Conservation (phyloP, 2,888 invertebrate species). For the Cerastis rubricosa region DNA sequence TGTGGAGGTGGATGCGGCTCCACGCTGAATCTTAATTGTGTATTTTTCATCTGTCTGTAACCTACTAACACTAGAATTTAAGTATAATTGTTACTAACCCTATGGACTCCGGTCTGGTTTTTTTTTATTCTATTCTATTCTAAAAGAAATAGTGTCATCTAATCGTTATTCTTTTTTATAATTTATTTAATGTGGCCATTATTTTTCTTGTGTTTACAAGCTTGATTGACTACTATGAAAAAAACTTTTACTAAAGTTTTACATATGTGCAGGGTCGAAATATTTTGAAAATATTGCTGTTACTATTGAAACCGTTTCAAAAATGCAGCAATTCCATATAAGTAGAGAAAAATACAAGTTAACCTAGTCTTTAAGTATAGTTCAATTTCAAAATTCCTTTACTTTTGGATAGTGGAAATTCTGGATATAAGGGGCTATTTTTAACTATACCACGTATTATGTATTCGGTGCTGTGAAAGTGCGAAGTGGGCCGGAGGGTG, state of each 20-base stretch:
- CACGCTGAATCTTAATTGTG: too few species aligned
- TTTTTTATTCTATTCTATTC: too few species aligned
- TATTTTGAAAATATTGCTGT: neutral
- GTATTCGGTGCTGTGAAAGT: too few species aligned
- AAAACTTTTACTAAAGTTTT: neutral
- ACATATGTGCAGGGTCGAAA: neutral
- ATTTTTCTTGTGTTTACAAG: neutral
- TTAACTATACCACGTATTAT: neutral
- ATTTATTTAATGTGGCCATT: neutral
- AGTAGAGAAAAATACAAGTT: neutral
- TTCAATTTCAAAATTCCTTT: neutral
- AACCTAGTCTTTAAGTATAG: neutral
- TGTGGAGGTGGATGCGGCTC: too few species aligned
- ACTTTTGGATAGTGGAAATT: slow-evolving; percentile 17
- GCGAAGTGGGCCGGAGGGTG: slow-evolving; percentile 2
- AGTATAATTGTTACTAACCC: too few species aligned
- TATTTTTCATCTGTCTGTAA: too few species aligned
- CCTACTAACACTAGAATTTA: too few species aligned
- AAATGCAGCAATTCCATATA: neutral
- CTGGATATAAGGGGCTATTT: slow-evolving; percentile 16
- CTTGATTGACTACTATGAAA: neutral
- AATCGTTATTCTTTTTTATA: neutral
- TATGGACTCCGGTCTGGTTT: too few species aligned
- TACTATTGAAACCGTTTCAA: neutral
- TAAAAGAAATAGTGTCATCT: neutral